Conservation (phyloP, 64 coral and sea anemone genomes). For the Stylophora pistillata region DNA sequence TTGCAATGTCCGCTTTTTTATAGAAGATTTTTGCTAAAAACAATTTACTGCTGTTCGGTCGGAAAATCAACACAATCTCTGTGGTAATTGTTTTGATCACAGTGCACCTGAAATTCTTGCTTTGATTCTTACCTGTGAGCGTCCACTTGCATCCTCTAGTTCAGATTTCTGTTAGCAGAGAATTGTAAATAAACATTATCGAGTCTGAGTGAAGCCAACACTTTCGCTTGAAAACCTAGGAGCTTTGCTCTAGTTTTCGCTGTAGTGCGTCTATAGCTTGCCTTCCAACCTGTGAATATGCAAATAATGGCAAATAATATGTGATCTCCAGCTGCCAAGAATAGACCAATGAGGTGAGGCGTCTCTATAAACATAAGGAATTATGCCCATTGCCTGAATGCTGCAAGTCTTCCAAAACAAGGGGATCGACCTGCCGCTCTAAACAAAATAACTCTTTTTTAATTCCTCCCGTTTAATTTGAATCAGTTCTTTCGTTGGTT, state of each 20-base stretch:
- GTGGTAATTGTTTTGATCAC: constrained; percentile 23
- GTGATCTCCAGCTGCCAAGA: constrained; percentile 41
- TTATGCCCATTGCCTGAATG: constrained; percentile 14
- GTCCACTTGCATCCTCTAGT: constrained; percentile 27
- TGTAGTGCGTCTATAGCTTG: constrained; percentile 35
- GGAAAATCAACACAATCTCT: constrained; percentile 36
- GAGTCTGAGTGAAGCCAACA: not conserved
- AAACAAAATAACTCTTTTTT: constrained; percentile 1
- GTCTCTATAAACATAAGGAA: constrained; percentile 16
- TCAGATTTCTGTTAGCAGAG: not conserved
- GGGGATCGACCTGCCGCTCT: not conserved
- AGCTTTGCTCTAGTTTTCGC: not conserved
- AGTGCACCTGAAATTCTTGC: not conserved
- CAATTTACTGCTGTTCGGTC: constrained; percentile 43
- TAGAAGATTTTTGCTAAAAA: constrained; percentile 16
- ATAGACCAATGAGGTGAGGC: not conserved
- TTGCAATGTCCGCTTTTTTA: not conserved
- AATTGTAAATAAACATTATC: not conserved
- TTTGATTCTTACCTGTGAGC: constrained; percentile 30
- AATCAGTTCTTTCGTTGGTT: not conserved
- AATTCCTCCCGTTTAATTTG: not conserved
- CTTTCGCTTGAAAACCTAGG: constrained; percentile 17
- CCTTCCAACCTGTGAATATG: constrained; percentile 48
- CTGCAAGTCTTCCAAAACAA: constrained; percentile 6
- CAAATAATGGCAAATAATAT: constrained; percentile 25